Conservation (phyloP, 2,888 invertebrate genomes). For the Drosophila pseudotakahashii region DNA sequence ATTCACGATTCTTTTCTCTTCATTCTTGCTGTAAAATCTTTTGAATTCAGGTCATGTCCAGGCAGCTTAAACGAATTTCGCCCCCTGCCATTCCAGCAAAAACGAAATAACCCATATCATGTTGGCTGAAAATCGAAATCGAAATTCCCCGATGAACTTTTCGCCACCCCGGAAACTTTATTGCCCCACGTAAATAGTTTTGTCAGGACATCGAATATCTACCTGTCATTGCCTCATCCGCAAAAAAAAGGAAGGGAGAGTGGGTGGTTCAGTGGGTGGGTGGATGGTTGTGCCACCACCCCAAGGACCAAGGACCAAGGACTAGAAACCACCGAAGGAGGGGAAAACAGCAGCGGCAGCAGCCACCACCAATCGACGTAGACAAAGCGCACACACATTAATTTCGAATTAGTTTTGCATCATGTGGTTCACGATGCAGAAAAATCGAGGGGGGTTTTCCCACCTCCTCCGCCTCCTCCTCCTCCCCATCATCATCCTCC, state of each 20-base stretch:
- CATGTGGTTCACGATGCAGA: conserved; percentile 85
- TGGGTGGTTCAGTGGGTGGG: background rate
- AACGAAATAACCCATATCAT: conserved; percentile 9
- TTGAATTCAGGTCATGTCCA: conserved; percentile 19
- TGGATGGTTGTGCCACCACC: conserved; percentile 3
- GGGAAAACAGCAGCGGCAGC: background rate
- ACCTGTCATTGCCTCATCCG: conserved; percentile 38
- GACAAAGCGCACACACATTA: conserved; percentile 84
- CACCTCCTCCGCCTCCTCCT: conserved; percentile 1
- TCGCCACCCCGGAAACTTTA: conserved; percentile 2
- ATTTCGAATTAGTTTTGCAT: conserved; percentile 85
- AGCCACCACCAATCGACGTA: conserved; percentile 54
- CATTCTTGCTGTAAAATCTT: no score
- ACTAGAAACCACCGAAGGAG: background rate
- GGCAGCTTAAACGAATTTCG: background rate
- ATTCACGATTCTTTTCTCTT: background rate
- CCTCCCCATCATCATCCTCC: background rate
- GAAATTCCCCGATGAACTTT: conserved; percentile 7
- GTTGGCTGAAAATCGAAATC: conserved; percentile 7
- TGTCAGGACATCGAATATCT: conserved; percentile 42
- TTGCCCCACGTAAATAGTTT: conserved; percentile 37
- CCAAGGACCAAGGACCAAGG: conserved; percentile 21
- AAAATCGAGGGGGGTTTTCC: conserved; percentile 74
- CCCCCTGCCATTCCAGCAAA: background rate
- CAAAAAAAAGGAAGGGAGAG: background rate